A percentile compares a stretch with the other conserved stretches of the same genome.
Evolutionary conservation across 2,113 vertebrate genomes (phyloP).

Genomic region (Ciconia stormi): DNA sequence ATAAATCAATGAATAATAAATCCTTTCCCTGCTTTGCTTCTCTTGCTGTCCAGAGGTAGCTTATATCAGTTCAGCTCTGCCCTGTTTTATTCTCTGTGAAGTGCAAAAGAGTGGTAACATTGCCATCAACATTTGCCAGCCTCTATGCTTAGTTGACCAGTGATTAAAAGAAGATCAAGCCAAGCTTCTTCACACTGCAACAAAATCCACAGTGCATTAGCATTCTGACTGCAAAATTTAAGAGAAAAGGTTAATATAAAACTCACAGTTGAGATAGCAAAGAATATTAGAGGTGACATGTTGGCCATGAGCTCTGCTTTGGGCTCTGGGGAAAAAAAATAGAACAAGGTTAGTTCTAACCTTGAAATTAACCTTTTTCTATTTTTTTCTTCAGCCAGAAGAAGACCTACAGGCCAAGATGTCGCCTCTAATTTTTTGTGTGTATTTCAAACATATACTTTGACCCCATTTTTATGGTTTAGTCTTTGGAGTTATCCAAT

Average conservation of each 20-base stretch:
- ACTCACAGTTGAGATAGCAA: neutral
- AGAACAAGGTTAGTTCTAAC: constrained; percentile 66
- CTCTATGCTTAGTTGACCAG: neutral
- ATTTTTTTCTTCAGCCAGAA: constrained; percentile 47
- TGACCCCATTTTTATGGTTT: constrained; percentile 14
- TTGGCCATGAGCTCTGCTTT: constrained; percentile 55
- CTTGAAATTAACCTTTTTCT: constrained; percentile 70
- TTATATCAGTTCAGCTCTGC: neutral
- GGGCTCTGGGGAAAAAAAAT: constrained; percentile 22
- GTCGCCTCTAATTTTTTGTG: constrained; percentile 33
- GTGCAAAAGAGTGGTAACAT: neutral
- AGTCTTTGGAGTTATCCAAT: neutral
- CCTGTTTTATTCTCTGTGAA: neutral
- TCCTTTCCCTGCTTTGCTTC: neutral
- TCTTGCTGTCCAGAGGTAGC: neutral
- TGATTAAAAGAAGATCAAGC: neutral
- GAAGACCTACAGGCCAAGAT: constrained; percentile 55
- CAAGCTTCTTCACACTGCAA: neutral
- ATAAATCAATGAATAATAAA: neutral
- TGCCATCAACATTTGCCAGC: neutral
- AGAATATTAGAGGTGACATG: constrained; percentile 51
- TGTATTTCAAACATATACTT: constrained; percentile 33
- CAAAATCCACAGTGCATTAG: neutral
- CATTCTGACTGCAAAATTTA: neutral
- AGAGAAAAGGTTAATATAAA: constrained; percentile 34